Conservation (phyloP, 1,140 invertebrate genomes). For the Bacillus rossius region DNA sequence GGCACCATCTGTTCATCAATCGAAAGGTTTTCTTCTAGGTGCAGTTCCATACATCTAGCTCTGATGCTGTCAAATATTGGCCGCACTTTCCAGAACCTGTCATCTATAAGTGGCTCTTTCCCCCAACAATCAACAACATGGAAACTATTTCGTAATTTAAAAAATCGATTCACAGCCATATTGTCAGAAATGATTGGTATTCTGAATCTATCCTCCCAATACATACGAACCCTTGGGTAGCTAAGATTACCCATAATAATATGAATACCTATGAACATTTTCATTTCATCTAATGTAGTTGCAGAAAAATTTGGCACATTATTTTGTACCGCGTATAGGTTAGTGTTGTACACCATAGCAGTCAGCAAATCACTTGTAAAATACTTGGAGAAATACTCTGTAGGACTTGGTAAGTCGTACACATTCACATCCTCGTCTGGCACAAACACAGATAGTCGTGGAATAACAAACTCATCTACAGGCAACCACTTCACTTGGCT, state of each 20-base stretch:
- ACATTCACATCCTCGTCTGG: background rate
- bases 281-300: slow-evolving; percentile 10
- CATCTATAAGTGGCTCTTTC: background rate
- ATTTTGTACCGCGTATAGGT: background rate
- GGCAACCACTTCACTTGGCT: background rate
- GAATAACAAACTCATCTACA: background rate
- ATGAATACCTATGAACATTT: slow-evolving; percentile 18
- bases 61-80: background rate
- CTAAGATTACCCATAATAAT: slow-evolving; percentile 16
- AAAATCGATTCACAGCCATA: slow-evolving; percentile 13
- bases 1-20: slow-evolving; percentile 14
- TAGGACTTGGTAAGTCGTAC: too few species aligned
- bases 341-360: background rate
- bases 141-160: slow-evolving; percentile 12
- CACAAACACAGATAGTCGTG: background rate
- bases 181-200: background rate
- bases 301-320: background rate
- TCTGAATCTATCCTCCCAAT: slow-evolving; percentile 8
- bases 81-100: slow-evolving; percentile 22
- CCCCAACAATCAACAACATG: slow-evolving; percentile 15
- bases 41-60: slow-evolving; percentile 2
- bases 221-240: slow-evolving; percentile 17
- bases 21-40: slow-evolving; percentile 18
- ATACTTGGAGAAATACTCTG: background rate
- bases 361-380: background rate